These are phyloP conservation scores for Notoglanidium macrostoma DNA, from an alignment of 2,797 vertebrate genomes.

Conservation along the genomic window DNA sequence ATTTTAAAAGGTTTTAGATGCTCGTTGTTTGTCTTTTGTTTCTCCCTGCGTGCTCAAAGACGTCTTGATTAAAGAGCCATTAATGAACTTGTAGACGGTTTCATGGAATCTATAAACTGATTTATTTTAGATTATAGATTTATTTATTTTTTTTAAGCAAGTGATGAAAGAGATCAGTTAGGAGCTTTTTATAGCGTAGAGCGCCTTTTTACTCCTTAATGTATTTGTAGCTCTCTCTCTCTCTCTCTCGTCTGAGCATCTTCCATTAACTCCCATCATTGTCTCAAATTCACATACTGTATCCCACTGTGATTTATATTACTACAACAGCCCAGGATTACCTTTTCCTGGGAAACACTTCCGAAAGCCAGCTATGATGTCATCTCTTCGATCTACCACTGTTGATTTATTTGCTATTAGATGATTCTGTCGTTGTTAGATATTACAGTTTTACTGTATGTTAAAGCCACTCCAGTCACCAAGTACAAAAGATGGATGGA, in stretches of 20 bases:
- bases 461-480: neutral
- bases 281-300: conserved; percentile 32
- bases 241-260: neutral
- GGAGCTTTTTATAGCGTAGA: neutral
- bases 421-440: neutral
- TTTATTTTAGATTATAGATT: neutral
- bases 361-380: conserved; percentile 13
- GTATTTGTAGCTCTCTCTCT: neutral
- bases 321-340: conserved; percentile 47
- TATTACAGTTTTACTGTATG: neutral
- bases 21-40: neutral
- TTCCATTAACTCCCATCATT: conserved; percentile 57
- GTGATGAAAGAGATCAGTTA: neutral
- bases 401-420: neutral
- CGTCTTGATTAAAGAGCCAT: neutral
- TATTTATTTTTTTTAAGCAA: neutral
- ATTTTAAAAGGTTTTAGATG: neutral
- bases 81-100: neutral
- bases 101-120: neutral
- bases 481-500: neutral
- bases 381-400: conserved; percentile 25
- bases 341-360: conserved; percentile 46
- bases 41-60: neutral
- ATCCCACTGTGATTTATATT: conserved; percentile 51
- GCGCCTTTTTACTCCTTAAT: neutral